These are phyloP conservation scores for Prorops nasuta DNA, from an alignment of 1,140 invertebrate genomes.

Conservation along the genomic window DNA sequence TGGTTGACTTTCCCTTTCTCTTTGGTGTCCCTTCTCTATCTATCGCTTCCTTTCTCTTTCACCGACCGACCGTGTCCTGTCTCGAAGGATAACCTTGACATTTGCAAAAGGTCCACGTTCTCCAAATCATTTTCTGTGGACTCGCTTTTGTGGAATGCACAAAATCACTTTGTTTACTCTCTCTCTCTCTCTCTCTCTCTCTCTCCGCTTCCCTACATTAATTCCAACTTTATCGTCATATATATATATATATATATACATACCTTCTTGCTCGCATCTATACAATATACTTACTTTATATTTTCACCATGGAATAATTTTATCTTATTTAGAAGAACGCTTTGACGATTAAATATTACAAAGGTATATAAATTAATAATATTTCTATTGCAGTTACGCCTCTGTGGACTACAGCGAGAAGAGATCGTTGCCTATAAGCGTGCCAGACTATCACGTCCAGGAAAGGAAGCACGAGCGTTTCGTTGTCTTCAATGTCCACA, in stretches of 20 bases:
- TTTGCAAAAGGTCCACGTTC: background rate
- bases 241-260: no score
- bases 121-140: background rate
- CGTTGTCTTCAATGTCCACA: conserved; percentile 98
- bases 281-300: no score
- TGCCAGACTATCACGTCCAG: conserved; percentile 89
- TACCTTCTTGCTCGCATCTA: no score
- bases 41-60: background rate
- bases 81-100: background rate
- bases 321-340: no score
- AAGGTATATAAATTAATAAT: no score
- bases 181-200: no score
- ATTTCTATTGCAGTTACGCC: conserved; percentile 64
- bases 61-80: background rate
- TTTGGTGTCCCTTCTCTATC: background rate
- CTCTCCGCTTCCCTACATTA: no score
- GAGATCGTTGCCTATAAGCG: conserved; percentile 94
- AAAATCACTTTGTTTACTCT: no score
- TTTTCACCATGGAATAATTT: no score
- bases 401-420: conserved; percentile 98
- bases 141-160: no score
- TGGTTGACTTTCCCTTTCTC: background rate
- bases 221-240: no score
- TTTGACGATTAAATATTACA: no score
- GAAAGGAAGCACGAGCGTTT: conserved; percentile 84